Conservation (phyloP, 30 jellyfish, hydroid and myxozoan genomes). For the Aurelia coerulea region DNA sequence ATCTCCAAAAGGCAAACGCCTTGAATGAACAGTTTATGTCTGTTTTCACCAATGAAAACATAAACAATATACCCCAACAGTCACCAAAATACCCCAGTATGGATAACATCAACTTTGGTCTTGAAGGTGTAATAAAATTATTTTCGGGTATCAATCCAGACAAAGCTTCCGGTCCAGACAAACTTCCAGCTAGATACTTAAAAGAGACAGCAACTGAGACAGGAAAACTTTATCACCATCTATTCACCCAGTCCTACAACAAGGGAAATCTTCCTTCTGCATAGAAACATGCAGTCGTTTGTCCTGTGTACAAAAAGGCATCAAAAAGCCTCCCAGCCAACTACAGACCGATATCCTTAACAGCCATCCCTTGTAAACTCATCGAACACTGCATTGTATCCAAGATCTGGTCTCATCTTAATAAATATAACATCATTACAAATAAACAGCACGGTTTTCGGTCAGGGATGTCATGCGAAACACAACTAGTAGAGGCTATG, state of each 20-base stretch:
- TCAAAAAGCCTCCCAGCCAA: neutral
- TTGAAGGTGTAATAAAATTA: slow-evolving; percentile 6
- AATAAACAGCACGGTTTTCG: neutral
- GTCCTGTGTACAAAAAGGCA: neutral
- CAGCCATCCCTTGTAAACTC: too few species aligned
- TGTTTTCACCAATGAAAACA: neutral
- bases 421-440: neutral
- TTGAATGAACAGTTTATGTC: slow-evolving; percentile 21
- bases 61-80: slow-evolving; percentile 11
- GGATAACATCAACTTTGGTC: slow-evolving; percentile 9
- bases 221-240: neutral
- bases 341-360: too few species aligned
- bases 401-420: too few species aligned
- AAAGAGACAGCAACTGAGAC: slow-evolving; percentile 9
- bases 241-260: slow-evolving; percentile 1
- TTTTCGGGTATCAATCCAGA: slow-evolving; percentile 14
- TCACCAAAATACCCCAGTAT: slow-evolving; percentile 4
- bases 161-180: slow-evolving; percentile 35
- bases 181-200: slow-evolving; percentile 9
- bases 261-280: neutral
- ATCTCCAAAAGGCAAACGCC: neutral
- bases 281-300: neutral
- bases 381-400: too few species aligned
- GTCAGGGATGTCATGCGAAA: slow-evolving; percentile 7
- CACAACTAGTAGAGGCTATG: neutral